Percentiles rank a stretch among this genome's conserved stretches.
Conservation (phyloP, 1,140 invertebrate genomes). For the Batillaria attramentaria region DNA sequence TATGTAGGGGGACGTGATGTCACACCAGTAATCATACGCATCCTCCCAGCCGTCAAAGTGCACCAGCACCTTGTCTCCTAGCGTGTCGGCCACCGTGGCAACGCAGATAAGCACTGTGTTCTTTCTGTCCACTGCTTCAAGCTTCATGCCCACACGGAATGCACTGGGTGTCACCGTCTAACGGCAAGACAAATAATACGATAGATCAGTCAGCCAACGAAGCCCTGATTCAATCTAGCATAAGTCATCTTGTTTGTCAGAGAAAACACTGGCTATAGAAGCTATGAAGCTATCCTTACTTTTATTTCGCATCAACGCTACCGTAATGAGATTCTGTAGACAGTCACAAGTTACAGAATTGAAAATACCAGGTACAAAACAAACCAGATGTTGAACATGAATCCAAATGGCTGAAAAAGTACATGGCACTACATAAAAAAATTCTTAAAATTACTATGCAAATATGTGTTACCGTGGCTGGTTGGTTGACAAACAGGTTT, state of each 20-base stretch:
- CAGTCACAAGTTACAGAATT: no score
- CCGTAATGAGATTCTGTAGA: no score
- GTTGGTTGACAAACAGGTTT: constrained; percentile 81
- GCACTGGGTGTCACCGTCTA: constrained; percentile 80
- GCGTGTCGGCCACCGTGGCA: constrained; percentile 67
- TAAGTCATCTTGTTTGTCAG: no score
- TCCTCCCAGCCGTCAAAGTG: constrained; percentile 72
- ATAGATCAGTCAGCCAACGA: no score
- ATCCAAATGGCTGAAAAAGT: neutral
- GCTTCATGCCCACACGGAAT: constrained; percentile 91
- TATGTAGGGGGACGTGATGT: constrained; percentile 89
- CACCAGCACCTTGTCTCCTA: constrained; percentile 68
- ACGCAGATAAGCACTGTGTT: constrained; percentile 82
- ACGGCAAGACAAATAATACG: constrained; percentile 48
- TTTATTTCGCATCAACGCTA: no score
- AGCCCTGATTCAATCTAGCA: no score
- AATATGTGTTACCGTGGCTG: constrained; percentile 72
- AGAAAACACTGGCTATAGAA: no score
- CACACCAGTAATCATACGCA: constrained; percentile 71
- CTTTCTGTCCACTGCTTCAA: constrained; percentile 95
- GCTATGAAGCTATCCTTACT: no score
- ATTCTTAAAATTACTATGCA: neutral
- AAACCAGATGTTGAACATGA: no score
- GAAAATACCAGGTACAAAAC: no score
- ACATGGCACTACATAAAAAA: neutral